Base-by-base conservation (phyloP, 2,797 vertebrate genomes). In the Anguilla anguilla region DNA sequence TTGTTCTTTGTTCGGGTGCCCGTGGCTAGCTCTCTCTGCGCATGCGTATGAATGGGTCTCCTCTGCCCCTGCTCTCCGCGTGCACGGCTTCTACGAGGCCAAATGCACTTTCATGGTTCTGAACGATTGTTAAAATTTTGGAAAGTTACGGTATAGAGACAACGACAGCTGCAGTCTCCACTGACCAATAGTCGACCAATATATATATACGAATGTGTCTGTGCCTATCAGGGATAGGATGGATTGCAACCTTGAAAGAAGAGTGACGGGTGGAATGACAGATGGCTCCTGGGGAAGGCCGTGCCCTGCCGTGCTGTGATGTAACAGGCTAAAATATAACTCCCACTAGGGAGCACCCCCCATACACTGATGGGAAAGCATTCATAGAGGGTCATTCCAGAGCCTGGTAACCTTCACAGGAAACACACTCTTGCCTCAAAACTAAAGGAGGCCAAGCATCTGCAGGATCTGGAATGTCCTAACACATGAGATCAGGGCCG, bases 231-330 rank as follows among this genome's bases (percentile, higher is more conserved):
- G 69, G 69, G 22, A 35, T 72, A 72, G 69, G 69, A 72, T 72
- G 69, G 69, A 72, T 35, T 35, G 10, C 69, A 31, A 72, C 69
- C 69, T 11, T 72, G 28, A 72, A 72, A 72, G 69, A 72, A 72
- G 69, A 72, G 69, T 72, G 69, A 72, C 10, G 15, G 28, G 28
- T 72, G 69, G 69, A 72, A 72, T 72, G 69, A 72, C 69, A 72
- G 69, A 72, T 31, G 69, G 69, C n/a, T 72, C 69, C 69, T 72
- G 69, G 69, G 69, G 69, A 72, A 72, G 69, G 69, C 69, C 69
- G 11, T 31, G 28, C n/a, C 69, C 69, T 72, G 69, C n/a, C n/a
- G 22, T 31, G 28, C 10, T 6, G 64, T 69, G 64, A 69, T 25
- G 64, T 69, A 69, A 25, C 64, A 69, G 64, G 69, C 10, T 72